Percentiles rank a stretch among this genome's conserved stretches.
phyloP scores from a whole-genome alignment of 2,797 vertebrate species.

The Artibeus lituratus region DNA sequence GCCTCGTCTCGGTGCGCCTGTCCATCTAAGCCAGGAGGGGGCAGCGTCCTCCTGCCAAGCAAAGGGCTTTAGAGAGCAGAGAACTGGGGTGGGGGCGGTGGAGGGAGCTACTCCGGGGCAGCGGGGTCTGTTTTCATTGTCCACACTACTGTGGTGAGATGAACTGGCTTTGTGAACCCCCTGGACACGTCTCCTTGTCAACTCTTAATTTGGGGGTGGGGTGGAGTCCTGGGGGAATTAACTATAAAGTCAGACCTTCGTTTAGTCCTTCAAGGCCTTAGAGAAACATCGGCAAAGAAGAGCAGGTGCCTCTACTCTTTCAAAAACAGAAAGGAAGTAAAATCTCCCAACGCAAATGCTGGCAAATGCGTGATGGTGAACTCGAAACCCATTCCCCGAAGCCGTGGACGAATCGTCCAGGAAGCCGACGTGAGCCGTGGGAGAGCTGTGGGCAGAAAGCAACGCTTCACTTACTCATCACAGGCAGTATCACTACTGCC shows the following conservation, averaged over 20 bases:
- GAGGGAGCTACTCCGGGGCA: accelerated
- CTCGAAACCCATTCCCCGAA: not conserved
- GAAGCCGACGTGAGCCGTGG: not conserved
- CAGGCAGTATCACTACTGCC: not conserved
- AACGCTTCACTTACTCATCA: not conserved
- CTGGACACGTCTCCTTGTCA: not conserved
- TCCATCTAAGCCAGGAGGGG: slow-evolving; percentile 79
- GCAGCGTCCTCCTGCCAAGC: slow-evolving; percentile 76
- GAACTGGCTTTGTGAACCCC: not conserved
- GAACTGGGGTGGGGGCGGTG: not conserved
- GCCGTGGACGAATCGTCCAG: not conserved
- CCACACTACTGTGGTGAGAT: accelerated
- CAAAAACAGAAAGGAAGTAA: not conserved
- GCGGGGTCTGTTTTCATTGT: not conserved
- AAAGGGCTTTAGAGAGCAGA: not conserved
- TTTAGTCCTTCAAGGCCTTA: not conserved
- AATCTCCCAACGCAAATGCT: not conserved
- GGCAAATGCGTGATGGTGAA: accelerated
- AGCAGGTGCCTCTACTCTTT: not conserved
- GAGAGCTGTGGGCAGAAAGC: not conserved
- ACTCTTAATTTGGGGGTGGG: accelerated
- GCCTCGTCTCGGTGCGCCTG: not conserved
- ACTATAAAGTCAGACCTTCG: not conserved
- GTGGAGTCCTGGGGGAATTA: no score
- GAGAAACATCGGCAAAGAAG: not conserved